phyloP scores from a whole-genome alignment of 2,113 vertebrate genomes.

The Phrynosoma blainvillii region DNA sequence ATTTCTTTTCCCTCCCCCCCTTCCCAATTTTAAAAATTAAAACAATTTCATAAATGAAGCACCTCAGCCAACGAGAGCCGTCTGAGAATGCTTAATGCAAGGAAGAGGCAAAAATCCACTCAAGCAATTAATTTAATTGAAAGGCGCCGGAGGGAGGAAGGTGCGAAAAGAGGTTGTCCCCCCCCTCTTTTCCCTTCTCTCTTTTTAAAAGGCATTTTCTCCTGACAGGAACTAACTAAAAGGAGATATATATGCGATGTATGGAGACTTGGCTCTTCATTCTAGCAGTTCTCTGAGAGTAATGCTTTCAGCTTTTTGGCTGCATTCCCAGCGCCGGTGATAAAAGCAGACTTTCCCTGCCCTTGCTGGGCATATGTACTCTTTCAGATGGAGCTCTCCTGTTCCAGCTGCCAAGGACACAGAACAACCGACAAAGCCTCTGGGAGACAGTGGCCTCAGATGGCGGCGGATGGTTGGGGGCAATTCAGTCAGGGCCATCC shows the following conservation, averaged over 20 bases:
- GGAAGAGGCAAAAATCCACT: not conserved
- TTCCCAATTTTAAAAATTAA: not conserved
- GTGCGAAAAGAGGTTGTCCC: not conserved
- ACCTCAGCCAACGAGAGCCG: not conserved
- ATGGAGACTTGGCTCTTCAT: not conserved
- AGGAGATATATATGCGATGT: not conserved
- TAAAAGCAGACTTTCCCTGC: not conserved
- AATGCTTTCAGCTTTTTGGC: slow-evolving; percentile 27
- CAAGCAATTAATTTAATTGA: slow-evolving; percentile 33
- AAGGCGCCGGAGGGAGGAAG: not conserved
- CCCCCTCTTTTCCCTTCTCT: too few relatives aligned
- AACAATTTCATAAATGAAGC: slow-evolving; percentile 16
- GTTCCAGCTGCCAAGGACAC: not conserved
- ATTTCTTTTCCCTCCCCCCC: too few relatives aligned
- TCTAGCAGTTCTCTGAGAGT: not conserved
- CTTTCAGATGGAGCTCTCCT: not conserved
- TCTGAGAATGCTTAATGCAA: slow-evolving; percentile 13
- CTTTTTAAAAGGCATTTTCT: slow-evolving; percentile 15
- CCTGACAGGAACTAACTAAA: not conserved
- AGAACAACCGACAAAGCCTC: not conserved
- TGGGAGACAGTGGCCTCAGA: too few relatives aligned
- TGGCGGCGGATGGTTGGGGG: not conserved
- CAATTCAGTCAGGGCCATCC: not conserved
- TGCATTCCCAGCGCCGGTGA: not conserved
- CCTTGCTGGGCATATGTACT: not conserved